Conservation (phyloP, 2,888 invertebrate species). For the Hemithea aestivaria region DNA sequence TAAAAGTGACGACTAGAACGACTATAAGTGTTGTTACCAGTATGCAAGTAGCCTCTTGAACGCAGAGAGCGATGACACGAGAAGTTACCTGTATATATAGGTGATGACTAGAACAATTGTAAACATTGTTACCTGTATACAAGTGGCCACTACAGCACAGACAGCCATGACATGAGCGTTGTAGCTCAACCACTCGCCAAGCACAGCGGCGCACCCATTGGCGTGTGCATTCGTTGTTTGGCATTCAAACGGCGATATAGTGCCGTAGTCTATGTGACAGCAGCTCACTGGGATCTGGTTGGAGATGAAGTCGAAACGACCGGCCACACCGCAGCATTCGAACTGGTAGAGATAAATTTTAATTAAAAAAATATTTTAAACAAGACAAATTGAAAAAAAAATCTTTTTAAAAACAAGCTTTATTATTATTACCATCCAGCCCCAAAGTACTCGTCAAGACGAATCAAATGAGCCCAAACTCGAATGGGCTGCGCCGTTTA, state of each 20-base stretch:
- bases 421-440: no score
- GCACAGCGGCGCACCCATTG: constrained; percentile 73
- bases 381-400: no score
- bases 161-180: constrained; percentile 51
- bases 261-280: constrained; percentile 73
- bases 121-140: constrained; percentile 64
- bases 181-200: constrained; percentile 71
- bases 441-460: no score
- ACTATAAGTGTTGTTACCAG: no score
- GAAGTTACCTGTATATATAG: no score
- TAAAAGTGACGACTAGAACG: no score
- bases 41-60: no score
- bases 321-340: constrained; percentile 82
- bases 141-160: constrained; percentile 42
- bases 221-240: constrained; percentile 39
- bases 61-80: no score
- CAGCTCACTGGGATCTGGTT: constrained; percentile 80
- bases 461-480: no score
- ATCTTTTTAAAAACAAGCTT: no score
- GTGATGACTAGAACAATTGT: no score
- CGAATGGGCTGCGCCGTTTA: no score
- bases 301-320: constrained; percentile 74
- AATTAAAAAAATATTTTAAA: background rate
- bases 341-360: constrained; percentile 62
- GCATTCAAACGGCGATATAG: constrained; percentile 67